Evolutionary conservation across 2,797 vertebrate genomes (phyloP), one percentile per base, ranked within the genome.

Genomic region (Pseudotriccus pelzelni): DNA sequence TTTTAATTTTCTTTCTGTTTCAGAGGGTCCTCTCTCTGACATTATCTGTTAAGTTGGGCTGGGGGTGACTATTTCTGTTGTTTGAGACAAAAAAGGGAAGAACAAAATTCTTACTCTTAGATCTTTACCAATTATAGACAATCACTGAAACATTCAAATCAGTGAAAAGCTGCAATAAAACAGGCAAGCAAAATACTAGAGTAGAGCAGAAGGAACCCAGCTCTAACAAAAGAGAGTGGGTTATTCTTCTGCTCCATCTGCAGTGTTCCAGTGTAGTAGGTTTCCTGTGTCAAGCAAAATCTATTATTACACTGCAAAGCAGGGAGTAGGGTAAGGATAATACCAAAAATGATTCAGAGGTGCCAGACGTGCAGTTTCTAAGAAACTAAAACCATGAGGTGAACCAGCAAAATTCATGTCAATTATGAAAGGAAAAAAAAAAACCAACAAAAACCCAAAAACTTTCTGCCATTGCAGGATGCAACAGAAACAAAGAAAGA

Each of bases 231-330:
- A 91, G 94, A 60, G 86, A 86, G 94, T 82, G 80, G 91, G 95
- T 88, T 94, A 95, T 93, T 96, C 86, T 91, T 66, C 89, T 91
- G 77, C 83, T 96, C 96, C 91, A 95, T 96, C 95, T 96, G 95
- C 94, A 97, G 91, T 63, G 80, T 67, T 95, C 92, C 94, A 86
- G 85, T 82, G 91, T 88, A 93, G 96, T 89, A 92, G 69, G 83
- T 91, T 96, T 96, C 96, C 80, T 88, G 87, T 96, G 93, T 95
- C 91, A 94, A 94, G 81, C 10, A 22, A 91, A 95, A 96, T 87
- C 96, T 96, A 92, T 97, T 96, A 96, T 96, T 96, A 95, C 94
- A 92, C 74, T 87, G 93, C 85, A 93, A 90, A 95, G 89, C 82
- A 92, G 88, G 85, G 85, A 95, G 75, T 32, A 94, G 55, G 94